phyloP scores from a whole-genome alignment of 2,888 invertebrate species.

The Drosophila subsilvestris region DNA sequence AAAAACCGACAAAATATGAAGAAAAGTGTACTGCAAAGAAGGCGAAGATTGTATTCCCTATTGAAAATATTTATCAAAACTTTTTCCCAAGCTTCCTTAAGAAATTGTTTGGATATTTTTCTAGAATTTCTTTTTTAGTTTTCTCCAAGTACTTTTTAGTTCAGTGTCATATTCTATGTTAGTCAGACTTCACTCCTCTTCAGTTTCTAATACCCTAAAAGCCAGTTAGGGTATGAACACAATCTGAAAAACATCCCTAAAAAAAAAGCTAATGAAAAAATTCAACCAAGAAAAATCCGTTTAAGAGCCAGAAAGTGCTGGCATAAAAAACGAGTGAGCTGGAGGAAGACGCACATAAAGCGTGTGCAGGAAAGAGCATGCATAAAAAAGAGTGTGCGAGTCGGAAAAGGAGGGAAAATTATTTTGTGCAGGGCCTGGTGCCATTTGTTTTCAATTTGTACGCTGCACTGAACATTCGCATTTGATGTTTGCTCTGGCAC shows the following conservation, averaged over 20 bases:
- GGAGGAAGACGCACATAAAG: background rate
- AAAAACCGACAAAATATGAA: constrained; percentile 22
- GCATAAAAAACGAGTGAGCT: constrained; percentile 9
- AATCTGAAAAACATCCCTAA: constrained; percentile 18
- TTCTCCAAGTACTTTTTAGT: no score
- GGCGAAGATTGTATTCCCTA: background rate
- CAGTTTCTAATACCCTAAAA: background rate
- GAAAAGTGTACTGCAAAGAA: background rate
- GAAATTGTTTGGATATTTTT: no score
- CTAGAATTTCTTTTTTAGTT: no score
- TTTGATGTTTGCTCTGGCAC: constrained; percentile 57
- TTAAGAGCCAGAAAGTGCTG: constrained; percentile 17
- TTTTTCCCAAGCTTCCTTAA: no score
- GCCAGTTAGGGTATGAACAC: background rate
- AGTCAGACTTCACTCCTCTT: background rate
- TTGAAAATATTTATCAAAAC: no score
- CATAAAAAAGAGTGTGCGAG: constrained; percentile 19
- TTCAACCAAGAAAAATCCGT: constrained; percentile 53
- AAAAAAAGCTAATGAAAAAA: constrained; percentile 62
- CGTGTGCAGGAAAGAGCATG: constrained; percentile 1
- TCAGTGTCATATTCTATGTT: background rate
- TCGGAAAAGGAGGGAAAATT: constrained; percentile 36
- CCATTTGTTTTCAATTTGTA: constrained; percentile 80
- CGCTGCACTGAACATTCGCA: constrained; percentile 62
- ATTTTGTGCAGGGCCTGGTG: constrained; percentile 59